Evolutionary conservation across 2,113 vertebrate species (phyloP).

Genomic region (Ictalurus furcatus): DNA sequence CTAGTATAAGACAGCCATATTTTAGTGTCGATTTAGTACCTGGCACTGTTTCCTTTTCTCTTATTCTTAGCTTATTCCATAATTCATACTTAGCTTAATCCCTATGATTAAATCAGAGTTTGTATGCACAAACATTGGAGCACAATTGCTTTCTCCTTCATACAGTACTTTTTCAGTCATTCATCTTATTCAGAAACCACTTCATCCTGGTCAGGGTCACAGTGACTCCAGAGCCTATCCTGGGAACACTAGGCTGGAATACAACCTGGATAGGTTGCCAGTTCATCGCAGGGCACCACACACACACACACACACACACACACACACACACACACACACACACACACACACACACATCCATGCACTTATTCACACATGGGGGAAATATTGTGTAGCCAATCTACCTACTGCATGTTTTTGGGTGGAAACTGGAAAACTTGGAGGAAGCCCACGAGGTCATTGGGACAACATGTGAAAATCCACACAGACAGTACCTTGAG

Average conservation of each 20-base stretch:
- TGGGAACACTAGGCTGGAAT: neutral
- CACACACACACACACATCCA: neutral
- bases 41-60: neutral
- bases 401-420: neutral
- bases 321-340: neutral
- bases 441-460: neutral
- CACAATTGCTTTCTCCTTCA: neutral
- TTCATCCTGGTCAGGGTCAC: neutral
- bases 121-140: neutral
- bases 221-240: neutral
- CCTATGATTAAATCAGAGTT: constrained; percentile 20
- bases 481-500: neutral
- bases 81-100: constrained; percentile 11
- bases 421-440: neutral
- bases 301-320: neutral
- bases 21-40: constrained; percentile 13
- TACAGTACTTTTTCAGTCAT: neutral
- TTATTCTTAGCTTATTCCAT: neutral
- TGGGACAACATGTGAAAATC: neutral
- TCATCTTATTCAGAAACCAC: neutral
- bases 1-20: neutral
- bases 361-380: neutral
- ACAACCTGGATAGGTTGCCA: neutral
- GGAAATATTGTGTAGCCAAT: neutral
- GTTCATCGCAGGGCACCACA: neutral